Conservation (phyloP, 1,140 invertebrate genomes). For the Lineus longissimus region DNA sequence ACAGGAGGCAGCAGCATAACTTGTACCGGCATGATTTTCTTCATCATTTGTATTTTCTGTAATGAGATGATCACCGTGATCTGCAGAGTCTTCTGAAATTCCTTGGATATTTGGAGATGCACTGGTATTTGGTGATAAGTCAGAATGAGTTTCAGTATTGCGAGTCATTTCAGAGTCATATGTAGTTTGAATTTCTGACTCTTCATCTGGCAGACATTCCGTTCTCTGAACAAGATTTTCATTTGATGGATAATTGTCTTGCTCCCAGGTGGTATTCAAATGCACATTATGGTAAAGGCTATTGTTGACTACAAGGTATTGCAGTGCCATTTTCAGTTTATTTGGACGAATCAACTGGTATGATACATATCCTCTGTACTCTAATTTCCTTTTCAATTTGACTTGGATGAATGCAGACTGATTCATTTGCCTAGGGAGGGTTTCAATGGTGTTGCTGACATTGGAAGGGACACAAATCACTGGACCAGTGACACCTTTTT, state of each 20-base stretch:
- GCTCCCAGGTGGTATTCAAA: neutral
- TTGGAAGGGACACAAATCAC: neutral
- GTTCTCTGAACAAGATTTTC: neutral
- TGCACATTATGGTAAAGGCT: neutral
- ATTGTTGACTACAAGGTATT: neutral
- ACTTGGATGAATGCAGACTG: neutral
- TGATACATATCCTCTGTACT: neutral
- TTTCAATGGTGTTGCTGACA: neutral
- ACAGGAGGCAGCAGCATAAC: too few relatives aligned
- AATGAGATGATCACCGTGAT: too few relatives aligned
- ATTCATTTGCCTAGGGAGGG: neutral
- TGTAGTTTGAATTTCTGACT: too few relatives aligned
- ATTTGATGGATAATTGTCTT: neutral
- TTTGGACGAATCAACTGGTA: constrained; percentile 4
- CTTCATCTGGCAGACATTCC: too few relatives aligned
- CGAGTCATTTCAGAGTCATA: neutral
- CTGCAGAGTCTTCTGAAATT: too few relatives aligned
- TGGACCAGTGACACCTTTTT: neutral
- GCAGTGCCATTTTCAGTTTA: neutral
- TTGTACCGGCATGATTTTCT: too few relatives aligned
- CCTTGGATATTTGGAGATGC: too few relatives aligned
- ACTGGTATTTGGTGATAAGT: neutral
- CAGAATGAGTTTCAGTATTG: neutral
- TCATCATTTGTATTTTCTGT: too few relatives aligned
- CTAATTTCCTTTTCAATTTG: neutral